Conservation (phyloP, 2,113 vertebrate genomes). For the Mormyrus lacerda region DNA sequence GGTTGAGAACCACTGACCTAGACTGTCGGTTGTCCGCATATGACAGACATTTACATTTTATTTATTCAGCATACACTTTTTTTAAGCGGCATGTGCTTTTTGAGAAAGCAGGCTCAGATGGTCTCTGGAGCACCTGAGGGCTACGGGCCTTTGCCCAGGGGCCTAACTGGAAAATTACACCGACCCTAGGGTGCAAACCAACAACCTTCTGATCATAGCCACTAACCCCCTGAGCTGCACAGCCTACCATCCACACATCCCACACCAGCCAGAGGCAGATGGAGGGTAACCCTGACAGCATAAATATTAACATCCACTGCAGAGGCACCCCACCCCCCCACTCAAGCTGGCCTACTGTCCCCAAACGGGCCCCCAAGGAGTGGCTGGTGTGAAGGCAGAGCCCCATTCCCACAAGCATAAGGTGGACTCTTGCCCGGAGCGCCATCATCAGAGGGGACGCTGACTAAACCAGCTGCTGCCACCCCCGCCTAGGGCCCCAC, state of each 20-base stretch:
- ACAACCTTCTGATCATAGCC: background rate
- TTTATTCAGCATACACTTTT: background rate
- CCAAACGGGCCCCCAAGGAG: background rate
- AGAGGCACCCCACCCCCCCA: background rate
- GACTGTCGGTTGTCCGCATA: background rate
- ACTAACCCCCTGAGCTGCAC: background rate
- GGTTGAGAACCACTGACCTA: too few species aligned
- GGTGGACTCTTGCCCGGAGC: background rate
- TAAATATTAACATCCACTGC: background rate
- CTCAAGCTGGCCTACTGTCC: background rate
- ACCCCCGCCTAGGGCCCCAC: background rate
- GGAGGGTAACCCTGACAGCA: background rate
- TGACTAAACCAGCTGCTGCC: background rate
- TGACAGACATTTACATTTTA: background rate
- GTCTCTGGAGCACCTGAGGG: background rate
- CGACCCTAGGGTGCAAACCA: background rate
- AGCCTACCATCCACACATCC: too few species aligned
- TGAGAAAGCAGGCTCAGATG: background rate
- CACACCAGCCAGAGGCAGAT: background rate
- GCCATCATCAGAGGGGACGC: background rate
- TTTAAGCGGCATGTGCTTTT: background rate
- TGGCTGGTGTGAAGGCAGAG: too few species aligned
- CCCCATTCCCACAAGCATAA: background rate
- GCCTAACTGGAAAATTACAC: background rate
- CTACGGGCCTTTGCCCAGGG: too few species aligned